Evolutionary conservation across 2,888 invertebrate genomes (phyloP).

Genomic region (Morpho deidamia): DNA sequence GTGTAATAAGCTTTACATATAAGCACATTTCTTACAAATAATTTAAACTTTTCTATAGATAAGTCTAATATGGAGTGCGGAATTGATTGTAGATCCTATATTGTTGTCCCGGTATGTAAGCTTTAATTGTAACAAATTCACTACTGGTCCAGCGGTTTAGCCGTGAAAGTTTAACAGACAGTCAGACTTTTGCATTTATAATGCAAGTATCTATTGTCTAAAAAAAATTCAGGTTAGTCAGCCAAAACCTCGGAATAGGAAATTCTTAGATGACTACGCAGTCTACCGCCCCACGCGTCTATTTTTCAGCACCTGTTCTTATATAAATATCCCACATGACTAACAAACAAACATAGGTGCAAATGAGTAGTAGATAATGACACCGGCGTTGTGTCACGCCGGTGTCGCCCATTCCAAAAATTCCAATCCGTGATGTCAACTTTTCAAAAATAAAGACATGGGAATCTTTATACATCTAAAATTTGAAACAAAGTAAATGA

Average conservation of each 20-base stretch:
- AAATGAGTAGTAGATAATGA: conserved; percentile 10
- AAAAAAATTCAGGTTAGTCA: not conserved
- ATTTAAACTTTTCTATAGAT: no score
- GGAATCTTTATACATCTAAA: no score
- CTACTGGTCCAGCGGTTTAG: no score
- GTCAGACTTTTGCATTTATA: not conserved
- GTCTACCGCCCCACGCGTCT: not conserved
- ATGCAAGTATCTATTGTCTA: not conserved
- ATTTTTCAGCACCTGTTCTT: not conserved
- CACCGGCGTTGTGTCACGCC: conserved; percentile 8
- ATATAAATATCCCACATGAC: conserved; percentile 12
- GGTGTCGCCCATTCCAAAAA: conserved; percentile 1
- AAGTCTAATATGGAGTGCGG: no score
- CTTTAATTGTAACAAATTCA: no score
- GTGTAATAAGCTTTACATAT: no score
- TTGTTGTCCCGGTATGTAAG: no score
- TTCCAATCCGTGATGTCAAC: not conserved
- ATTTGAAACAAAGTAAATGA: no score
- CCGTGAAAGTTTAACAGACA: no score
- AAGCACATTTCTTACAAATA: no score
- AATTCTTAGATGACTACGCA: conserved; percentile 9
- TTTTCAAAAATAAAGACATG: no score
- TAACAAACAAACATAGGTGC: conserved; percentile 18
- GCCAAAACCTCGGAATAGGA: not conserved
- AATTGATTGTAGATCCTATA: no score